Conservation (phyloP, 2,888 invertebrate species). For the Ichneumon xanthorius region DNA sequence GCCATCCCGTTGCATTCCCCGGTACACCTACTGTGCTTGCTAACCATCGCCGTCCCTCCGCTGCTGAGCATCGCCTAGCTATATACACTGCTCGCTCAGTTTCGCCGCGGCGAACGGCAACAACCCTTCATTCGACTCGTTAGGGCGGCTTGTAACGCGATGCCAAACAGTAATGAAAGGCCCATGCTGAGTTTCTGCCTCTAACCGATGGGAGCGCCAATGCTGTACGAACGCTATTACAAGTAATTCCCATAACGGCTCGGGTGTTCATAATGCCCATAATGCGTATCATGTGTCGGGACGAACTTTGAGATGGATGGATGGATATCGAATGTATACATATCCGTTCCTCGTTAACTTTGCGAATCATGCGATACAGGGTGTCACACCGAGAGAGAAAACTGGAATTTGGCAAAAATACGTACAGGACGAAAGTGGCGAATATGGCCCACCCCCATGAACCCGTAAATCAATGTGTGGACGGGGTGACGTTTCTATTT, state of each 20-base stretch:
- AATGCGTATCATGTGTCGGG: slow-evolving; percentile 62
- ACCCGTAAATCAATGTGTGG: too few relatives aligned
- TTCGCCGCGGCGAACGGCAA: slow-evolving; percentile 66
- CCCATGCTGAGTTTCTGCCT: slow-evolving; percentile 74
- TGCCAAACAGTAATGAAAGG: slow-evolving; percentile 81
- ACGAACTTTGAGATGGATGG: slow-evolving; percentile 10
- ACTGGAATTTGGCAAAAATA: too few relatives aligned
- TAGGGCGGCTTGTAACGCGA: slow-evolving; percentile 81
- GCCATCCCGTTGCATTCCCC: slow-evolving; percentile 42
- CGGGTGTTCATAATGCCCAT: slow-evolving; percentile 45
- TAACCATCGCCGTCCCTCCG: slow-evolving; percentile 27
- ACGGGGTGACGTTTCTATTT: too few relatives aligned
- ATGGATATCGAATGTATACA: slow-evolving; percentile 16
- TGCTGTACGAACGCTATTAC: background rate
- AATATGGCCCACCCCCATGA: too few relatives aligned
- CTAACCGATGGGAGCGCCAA: background rate
- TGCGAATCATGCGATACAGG: background rate
- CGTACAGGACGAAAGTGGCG: too few relatives aligned
- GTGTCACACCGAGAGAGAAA: too few relatives aligned
- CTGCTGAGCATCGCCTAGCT: background rate
- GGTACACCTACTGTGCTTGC: slow-evolving; percentile 21
- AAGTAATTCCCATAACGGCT: slow-evolving; percentile 12
- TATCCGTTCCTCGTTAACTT: slow-evolving; percentile 1
- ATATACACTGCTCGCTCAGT: slow-evolving; percentile 57
- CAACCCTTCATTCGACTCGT: slow-evolving; percentile 82